Percentiles rank a stretch among this genome's conserved stretches.
Conservation (phyloP, 1,140 invertebrate species). For the Aethina tumida region DNA sequence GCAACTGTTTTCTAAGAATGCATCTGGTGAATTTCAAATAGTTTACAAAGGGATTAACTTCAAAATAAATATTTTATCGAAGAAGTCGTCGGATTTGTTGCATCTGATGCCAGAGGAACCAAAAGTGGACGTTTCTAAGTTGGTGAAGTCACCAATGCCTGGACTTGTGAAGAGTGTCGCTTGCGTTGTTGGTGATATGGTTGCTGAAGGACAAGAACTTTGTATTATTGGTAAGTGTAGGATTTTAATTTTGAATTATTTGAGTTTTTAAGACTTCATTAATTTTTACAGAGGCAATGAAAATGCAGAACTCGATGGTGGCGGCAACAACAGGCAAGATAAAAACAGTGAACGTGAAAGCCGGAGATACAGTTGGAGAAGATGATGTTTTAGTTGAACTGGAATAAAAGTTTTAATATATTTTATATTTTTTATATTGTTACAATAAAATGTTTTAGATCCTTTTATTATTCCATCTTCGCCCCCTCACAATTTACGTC, state of each 20-base stretch:
- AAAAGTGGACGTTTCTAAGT: slow-evolving; percentile 42
- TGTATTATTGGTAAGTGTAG: slow-evolving; percentile 46
- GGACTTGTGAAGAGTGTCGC: slow-evolving; percentile 54
- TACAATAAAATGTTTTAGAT: too few species aligned
- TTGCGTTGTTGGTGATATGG: slow-evolving; percentile 48
- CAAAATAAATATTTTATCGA: slow-evolving; percentile 42
- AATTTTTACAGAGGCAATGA: slow-evolving; percentile 56
- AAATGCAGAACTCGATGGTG: slow-evolving; percentile 64
- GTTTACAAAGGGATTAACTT: slow-evolving; percentile 38
- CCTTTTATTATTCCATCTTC: too few species aligned
- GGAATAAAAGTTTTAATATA: too few species aligned
- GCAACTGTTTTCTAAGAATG: slow-evolving; percentile 43
- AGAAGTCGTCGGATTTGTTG: slow-evolving; percentile 38
- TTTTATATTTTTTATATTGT: too few species aligned
- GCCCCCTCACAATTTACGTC: too few species aligned
- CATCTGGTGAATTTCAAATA: slow-evolving; percentile 43
- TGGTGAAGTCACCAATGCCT: slow-evolving; percentile 59
- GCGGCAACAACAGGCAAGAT: slow-evolving; percentile 49
- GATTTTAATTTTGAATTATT: neutral
- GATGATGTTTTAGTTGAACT: slow-evolving; percentile 56
- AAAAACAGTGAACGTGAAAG: slow-evolving; percentile 49
- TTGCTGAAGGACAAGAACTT: slow-evolving; percentile 58
- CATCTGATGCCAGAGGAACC: slow-evolving; percentile 48
- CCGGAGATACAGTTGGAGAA: slow-evolving; percentile 56
- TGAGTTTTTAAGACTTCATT: slow-evolving; percentile 2